Evolutionary conservation across 35 echinoderm and acorn worm genomes (phyloP).

Genomic region (Lytechinus pictus): DNA sequence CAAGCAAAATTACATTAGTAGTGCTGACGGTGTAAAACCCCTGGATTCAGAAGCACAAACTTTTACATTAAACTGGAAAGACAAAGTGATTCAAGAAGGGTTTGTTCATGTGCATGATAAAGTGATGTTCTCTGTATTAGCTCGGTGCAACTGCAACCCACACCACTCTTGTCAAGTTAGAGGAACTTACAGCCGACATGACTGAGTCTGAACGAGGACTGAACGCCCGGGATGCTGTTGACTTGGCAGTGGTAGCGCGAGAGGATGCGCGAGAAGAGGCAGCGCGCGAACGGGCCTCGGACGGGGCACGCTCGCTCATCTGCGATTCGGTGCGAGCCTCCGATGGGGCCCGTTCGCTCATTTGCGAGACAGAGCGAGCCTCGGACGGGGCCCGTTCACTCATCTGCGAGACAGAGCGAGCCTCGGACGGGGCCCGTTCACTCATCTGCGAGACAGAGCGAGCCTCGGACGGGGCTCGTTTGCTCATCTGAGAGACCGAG

Average conservation of each 20-base stretch:
- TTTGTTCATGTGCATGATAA: too few relatives aligned
- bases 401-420: background rate
- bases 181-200: slow-evolving; percentile 48
- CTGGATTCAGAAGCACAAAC: too few relatives aligned
- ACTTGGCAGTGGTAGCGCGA: slow-evolving; percentile 20
- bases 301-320: background rate
- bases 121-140: background rate
- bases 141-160: background rate
- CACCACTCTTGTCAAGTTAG: background rate
- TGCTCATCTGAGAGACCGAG: background rate
- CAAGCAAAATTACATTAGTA: background rate
- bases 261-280: background rate
- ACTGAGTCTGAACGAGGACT: slow-evolving; percentile 60
- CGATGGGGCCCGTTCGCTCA: background rate
- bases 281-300: background rate
- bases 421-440: background rate
- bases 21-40: too few relatives aligned
- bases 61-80: too few relatives aligned
- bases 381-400: background rate
- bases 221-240: slow-evolving; percentile 42
- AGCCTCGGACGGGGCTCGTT: background rate
- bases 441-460: background rate
- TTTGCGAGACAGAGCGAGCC: background rate
- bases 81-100: too few relatives aligned
- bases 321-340: slow-evolving; percentile 19